A percentile compares a stretch with the other conserved stretches of the same genome.
Conservation (phyloP, 2,797 vertebrate species). For the Sphenopsis melanotis region DNA sequence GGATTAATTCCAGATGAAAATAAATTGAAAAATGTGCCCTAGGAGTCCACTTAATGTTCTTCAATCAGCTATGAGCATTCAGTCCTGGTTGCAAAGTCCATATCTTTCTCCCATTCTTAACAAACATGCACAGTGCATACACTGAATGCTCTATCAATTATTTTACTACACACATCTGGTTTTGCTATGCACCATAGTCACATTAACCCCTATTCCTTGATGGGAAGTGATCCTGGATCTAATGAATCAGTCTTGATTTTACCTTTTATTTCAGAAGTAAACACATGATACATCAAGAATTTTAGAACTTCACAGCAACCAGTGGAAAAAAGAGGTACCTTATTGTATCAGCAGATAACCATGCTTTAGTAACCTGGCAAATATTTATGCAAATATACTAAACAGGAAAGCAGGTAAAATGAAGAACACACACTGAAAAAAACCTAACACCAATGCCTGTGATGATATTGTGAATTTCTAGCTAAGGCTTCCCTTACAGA, state of each 20-base stretch:
- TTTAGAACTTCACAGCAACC: background rate
- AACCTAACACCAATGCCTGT: fast-evolving
- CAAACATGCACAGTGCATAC: background rate
- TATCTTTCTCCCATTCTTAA: fast-evolving
- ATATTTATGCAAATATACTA: background rate
- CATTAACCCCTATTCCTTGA: background rate
- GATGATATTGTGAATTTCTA: background rate
- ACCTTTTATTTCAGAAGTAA: background rate
- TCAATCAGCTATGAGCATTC: background rate
- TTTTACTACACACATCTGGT: background rate
- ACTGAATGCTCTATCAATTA: background rate
- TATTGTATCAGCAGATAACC: background rate
- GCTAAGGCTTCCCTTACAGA: background rate
- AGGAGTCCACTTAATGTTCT: background rate
- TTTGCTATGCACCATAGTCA: background rate
- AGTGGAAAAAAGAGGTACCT: background rate
- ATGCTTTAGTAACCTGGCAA: background rate
- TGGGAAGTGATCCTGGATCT: background rate
- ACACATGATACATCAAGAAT: background rate
- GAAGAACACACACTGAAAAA: background rate
- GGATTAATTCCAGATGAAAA: background rate
- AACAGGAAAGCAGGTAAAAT: background rate
- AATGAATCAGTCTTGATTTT: background rate
- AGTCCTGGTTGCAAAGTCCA: background rate
- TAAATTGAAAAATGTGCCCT: background rate